Conservation (phyloP, 2,797 vertebrate genomes). For the Vultur gryphus region DNA sequence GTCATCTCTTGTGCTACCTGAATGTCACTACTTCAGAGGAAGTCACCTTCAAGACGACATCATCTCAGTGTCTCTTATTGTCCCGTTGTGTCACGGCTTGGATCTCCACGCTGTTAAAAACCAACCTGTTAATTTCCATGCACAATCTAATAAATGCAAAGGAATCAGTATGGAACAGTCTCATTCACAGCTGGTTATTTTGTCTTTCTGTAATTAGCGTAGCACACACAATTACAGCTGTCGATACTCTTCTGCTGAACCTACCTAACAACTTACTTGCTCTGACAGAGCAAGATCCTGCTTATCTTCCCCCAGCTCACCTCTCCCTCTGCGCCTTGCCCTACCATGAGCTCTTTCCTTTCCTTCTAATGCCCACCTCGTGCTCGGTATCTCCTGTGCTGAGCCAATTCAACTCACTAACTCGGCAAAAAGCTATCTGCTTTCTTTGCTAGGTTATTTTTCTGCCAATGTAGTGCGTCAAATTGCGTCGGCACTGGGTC, state of each 20-base stretch:
- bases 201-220: slow-evolving; percentile 18
- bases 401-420: not conserved
- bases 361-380: not conserved
- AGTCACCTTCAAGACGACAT: not conserved
- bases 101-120: not conserved
- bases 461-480: not conserved
- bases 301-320: not conserved
- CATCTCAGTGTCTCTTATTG: not conserved
- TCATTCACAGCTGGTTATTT: slow-evolving; percentile 46
- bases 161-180: slow-evolving; percentile 8
- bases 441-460: not conserved
- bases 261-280: not conserved
- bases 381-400: not conserved
- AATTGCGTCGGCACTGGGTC: not conserved
- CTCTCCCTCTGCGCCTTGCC: not conserved
- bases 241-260: slow-evolving; percentile 25
- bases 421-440: accelerated
- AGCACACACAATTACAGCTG: not conserved
- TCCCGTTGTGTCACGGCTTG: not conserved
- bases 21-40: not conserved
- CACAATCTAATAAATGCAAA: slow-evolving; percentile 42
- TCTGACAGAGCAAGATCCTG: not conserved
- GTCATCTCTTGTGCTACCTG: not conserved
- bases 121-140: slow-evolving; percentile 18
- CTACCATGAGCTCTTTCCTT: not conserved